A percentile compares a stretch with the other conserved stretches of the same genome.
phyloP scores from a whole-genome alignment of 1,140 invertebrate genomes.

The Solen grandis region DNA sequence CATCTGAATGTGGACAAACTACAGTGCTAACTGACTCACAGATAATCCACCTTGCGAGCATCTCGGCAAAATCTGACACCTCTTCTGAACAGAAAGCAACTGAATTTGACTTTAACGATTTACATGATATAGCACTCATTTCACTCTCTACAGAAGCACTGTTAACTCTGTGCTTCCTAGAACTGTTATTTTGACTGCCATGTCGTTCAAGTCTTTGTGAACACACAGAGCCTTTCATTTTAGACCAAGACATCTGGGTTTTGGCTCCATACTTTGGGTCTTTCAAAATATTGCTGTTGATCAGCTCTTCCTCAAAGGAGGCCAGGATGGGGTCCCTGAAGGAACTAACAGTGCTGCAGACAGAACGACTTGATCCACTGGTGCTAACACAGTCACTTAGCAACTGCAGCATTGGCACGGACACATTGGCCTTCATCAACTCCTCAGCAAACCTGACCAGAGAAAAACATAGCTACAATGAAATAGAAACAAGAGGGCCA shows the following conservation, averaged over 20 bases:
- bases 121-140: slow-evolving; percentile 20
- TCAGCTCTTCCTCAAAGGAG: slow-evolving; percentile 53
- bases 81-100: background rate
- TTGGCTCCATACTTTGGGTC: background rate
- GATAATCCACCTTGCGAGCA: slow-evolving; percentile 16
- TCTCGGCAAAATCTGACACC: slow-evolving; percentile 34
- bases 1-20: background rate
- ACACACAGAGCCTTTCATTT: slow-evolving; percentile 30
- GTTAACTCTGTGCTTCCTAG: background rate
- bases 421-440: slow-evolving; percentile 53
- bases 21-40: slow-evolving; percentile 36
- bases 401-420: slow-evolving; percentile 29
- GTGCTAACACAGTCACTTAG: slow-evolving; percentile 12
- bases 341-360: slow-evolving; percentile 42
- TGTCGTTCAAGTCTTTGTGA: slow-evolving; percentile 27
- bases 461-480: background rate
- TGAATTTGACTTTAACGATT: slow-evolving; percentile 25
- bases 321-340: slow-evolving; percentile 49
- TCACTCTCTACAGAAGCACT: slow-evolving; percentile 39
- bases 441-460: slow-evolving; percentile 50
- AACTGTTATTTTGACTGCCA: slow-evolving; percentile 1
- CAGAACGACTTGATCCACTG: slow-evolving; percentile 43
- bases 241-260: slow-evolving; percentile 47
- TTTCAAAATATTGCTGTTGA: background rate
- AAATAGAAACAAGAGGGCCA: too few species aligned